Base-by-base conservation (phyloP, 2,888 invertebrate species). In the Bedellia somnulentella region DNA sequence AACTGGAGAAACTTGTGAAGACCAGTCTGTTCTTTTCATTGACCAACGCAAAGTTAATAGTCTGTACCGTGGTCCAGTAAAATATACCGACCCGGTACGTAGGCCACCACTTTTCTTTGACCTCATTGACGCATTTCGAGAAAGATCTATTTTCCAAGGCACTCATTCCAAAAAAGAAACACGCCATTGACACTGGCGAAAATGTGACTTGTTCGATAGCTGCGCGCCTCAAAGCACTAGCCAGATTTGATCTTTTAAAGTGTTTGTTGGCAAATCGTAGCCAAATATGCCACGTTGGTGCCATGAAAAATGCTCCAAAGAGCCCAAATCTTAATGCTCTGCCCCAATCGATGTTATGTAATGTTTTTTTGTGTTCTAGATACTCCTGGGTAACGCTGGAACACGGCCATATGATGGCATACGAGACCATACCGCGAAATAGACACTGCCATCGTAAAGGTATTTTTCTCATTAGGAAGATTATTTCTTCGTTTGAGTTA, bases 201-300 rank as follows among this genome's bases (percentile, higher is more conserved):
- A 88, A 89, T 0, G 85, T 78, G 0, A 88, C 62, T 53, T 87
- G 86, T 50, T 89, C 89, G 4, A 87, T 66, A 3, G 44, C 44
- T 2, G 71, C 64, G 37, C 71, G 48, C 1, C 80, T 59, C 0
- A 68, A 22, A 0, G 67, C 63, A 0, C 57, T 57, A 2, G 32
- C 37, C 0, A 70, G 33, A 12, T 45, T 44, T 29, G 54, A 61
- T 2, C 39, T 35, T 18, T 41, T 58, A 34, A 68, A 70, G 27
- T 61, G 61, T 5, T 49, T 43, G 24, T 52, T 54, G 0, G 54
- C 47, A n/a, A 49, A 62, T 23, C 81, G 83, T 42, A 92, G 73
- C 89, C 90, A 90, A 8, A 79, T 75, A 47, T 87, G 89, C 2
- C 89, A 68, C 0, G 87, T 84, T 1, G 90, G 90, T 0, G 89